Percentiles rank a stretch among this genome's conserved stretches.
These are phyloP conservation scores for Spea multiplicata DNA, from an alignment of 2,113 vertebrate species.

Conservation along the genomic window DNA sequence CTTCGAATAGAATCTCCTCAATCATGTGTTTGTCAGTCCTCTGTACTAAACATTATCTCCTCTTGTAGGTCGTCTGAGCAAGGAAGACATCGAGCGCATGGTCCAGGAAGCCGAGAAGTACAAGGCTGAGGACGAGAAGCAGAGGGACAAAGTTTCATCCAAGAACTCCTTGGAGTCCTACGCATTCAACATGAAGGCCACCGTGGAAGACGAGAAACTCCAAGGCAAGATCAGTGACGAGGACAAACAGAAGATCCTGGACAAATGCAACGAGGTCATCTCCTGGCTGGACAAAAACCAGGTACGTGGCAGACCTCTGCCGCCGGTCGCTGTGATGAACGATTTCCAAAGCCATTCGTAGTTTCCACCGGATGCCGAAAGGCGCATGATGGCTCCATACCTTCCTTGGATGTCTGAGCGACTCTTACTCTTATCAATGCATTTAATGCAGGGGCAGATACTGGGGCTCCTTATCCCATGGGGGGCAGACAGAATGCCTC, in stretches of 20 bases:
- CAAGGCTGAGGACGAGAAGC: constrained; percentile 90
- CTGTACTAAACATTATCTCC: background rate
- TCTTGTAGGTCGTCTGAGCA: constrained; percentile 80
- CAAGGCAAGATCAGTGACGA: constrained; percentile 90
- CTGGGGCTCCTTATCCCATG: background rate
- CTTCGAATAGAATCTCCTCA: no score
- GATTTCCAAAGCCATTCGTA: constrained; percentile 68
- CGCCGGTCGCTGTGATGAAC: constrained; percentile 73
- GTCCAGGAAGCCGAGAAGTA: constrained; percentile 92
- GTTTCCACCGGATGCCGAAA: constrained; percentile 66
- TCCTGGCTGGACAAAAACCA: constrained; percentile 85
- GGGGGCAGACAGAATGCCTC: background rate
- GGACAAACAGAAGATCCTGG: constrained; percentile 89
- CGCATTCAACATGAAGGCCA: constrained; percentile 94
- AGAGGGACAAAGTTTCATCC: constrained; percentile 85
- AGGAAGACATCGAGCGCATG: constrained; percentile 94
- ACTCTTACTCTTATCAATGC: constrained; percentile 9
- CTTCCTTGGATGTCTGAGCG: constrained; percentile 86
- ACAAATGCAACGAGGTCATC: constrained; percentile 92
- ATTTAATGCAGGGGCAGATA: no score
- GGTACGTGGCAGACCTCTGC: constrained; percentile 49
- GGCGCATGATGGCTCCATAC: constrained; percentile 59
- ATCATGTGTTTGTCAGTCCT: no score
- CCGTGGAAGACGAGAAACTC: constrained; percentile 91
- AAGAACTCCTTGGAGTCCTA: constrained; percentile 90